Evolutionary conservation across 2,888 invertebrate species (phyloP), one percentile per base, ranked within the genome.

Genomic region (Xestia rhomboidea): DNA sequence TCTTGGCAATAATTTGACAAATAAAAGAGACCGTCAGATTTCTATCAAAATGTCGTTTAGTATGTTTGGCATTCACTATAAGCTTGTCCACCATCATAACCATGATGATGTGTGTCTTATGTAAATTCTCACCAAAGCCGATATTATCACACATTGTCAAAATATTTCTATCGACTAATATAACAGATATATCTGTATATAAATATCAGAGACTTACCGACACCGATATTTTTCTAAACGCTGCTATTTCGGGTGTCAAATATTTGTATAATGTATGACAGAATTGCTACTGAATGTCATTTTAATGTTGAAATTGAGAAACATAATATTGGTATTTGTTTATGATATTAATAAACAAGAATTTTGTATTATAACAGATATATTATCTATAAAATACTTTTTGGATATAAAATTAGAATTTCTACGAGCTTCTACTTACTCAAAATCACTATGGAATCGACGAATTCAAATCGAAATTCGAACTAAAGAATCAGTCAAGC

Each of bases 211-310:
- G 66, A 81, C 77, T 78, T 79, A 83, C 66, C 67, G 73, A 49
- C 54, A 15, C 27, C 30, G 62, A 73, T 77, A 71, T 77, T 78
- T 85, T 73, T 68, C 62, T 77, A 69, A 83, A 73, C 51, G 74
- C 67, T 74, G 66, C 76, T 68, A 83, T 81, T 78, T 77, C 54
- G 74, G 74, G 68, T 86, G 88, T 88, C 84, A 88, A 82, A 87
- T 81, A 84, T 84, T 73, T 73, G 68, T 77, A 63, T 85, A 80
- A 84, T 76, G 49, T 76, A 72, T 73, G 73, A 71, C 63, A 70
- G 77, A 82, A 85, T 79, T 71, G 79, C 77, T 77, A 81, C 80
- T 76, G 77, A 81, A 84, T 77, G 46, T 68, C 63, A 76, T 78
- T 81, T 84, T 86, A 77, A 71, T 80, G 64, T 78, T 64, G 72